Evolutionary conservation across 2,888 invertebrate genomes (phyloP), one percentile per base, ranked within the genome.

Genomic region (Parthenolecanium corni): DNA sequence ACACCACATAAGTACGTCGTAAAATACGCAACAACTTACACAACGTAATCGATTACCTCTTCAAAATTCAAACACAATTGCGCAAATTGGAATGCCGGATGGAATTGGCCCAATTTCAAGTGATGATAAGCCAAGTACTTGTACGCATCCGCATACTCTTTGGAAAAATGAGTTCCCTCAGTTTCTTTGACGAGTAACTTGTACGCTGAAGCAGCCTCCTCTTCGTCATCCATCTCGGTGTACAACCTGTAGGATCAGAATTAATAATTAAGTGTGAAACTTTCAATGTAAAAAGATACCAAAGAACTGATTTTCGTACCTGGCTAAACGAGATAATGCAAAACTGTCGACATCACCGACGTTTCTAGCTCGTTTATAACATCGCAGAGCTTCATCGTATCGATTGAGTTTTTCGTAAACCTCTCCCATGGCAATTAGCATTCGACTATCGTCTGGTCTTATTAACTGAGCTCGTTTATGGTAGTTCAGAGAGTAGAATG

Each of bases 341-440:
- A 89, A 86, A 66, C 95, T 94, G 75, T 98, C 97, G 69, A 94
- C 86, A 73, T 98, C 97, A 0, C 97, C 97, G 24, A 97, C 86
- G 73, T 86, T 89, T 70, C 92, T 90, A 0, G 98, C 97, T 74
- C 94, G 93, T 74, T 90, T 89, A 74, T 92, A 99, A 74, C 97
- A 97, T 73, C 93, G 94, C 16, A 95, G 81, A 0, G 98, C 96
- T 72, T 96, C 94, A 64, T 89, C 85, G 67, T 85, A 82, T 73
- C 89, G 86, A 62, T 94, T 91, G 72, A 96, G 78, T 72, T 92
- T 93, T 73, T 95, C 94, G 70, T 94, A 97, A 0, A 92, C 89
- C 73, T 96, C 96, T 0, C 96, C 98, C 14, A 98, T 78, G 0
- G 97, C 97, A 24, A 96, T 86, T 61, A 97, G 79, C 91, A 98